Evolutionary conservation across 2,113 vertebrate genomes (phyloP).

Genomic region (Chaetops frenatus): DNA sequence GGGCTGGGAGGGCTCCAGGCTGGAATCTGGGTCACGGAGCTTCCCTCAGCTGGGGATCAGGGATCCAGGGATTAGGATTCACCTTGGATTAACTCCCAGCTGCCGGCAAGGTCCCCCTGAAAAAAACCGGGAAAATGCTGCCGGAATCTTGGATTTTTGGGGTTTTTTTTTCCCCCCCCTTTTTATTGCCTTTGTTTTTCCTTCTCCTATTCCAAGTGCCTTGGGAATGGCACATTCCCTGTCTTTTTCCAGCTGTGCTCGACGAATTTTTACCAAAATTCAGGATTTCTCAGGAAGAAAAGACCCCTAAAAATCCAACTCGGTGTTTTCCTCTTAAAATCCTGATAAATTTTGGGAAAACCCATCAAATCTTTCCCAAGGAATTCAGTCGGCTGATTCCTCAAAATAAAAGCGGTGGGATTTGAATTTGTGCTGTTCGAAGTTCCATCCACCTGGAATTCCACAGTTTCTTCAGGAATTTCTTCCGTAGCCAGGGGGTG

Average conservation of each 20-base stretch:
- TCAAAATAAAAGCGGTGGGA: neutral
- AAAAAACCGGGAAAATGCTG: neutral
- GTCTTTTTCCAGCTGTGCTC: fast-evolving
- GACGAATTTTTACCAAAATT: fast-evolving
- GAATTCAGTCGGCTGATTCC: neutral
- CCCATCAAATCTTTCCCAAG: neutral
- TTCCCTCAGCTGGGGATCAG: neutral
- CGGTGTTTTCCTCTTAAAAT: neutral
- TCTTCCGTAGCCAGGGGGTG: fast-evolving
- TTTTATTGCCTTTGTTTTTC: neutral
- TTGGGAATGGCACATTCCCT: neutral
- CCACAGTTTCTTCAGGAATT: fast-evolving
- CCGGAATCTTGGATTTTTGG: neutral
- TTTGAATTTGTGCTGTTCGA: fast-evolving
- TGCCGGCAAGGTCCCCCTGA: neutral
- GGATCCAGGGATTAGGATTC: conserved; percentile 18
- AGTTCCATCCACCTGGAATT: neutral
- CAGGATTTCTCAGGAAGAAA: neutral
- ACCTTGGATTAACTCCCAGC: neutral
- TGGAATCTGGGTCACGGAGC: neutral
- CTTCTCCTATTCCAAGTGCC: neutral
- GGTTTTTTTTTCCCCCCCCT: no score
- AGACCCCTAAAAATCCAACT: neutral
- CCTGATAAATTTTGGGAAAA: neutral
- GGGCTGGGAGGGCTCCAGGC: neutral